phyloP scores from a whole-genome alignment of 1,140 invertebrate species.

The Platyscapa corneri region DNA sequence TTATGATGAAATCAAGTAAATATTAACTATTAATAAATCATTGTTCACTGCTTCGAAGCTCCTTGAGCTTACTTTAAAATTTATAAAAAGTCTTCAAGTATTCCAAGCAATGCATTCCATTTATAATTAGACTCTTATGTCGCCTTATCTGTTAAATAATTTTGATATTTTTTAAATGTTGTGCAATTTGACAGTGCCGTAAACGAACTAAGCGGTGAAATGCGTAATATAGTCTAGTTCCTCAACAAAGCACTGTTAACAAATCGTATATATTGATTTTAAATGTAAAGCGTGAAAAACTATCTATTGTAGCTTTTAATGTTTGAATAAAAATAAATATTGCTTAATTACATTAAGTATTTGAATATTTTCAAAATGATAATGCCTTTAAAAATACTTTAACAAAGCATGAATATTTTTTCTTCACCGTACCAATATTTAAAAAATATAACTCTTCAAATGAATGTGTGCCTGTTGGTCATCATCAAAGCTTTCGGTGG shows the following conservation, averaged over 20 bases:
- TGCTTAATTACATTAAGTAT: constrained; percentile 31
- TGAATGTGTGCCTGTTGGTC: constrained; percentile 72
- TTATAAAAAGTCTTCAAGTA: constrained; percentile 45
- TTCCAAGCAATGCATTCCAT: constrained; percentile 53
- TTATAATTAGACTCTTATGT: constrained; percentile 32
- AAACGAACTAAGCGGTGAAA: constrained; percentile 27
- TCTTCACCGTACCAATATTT: not conserved
- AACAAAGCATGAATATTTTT: constrained; percentile 32
- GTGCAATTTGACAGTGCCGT: constrained; percentile 49
- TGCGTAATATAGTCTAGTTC: constrained; percentile 40
- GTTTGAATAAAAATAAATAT: constrained; percentile 61
- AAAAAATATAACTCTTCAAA: constrained; percentile 48
- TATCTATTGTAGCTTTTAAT: constrained; percentile 62
- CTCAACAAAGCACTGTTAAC: constrained; percentile 21
- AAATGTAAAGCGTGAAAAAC: constrained; percentile 27
- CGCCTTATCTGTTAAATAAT: constrained; percentile 45
- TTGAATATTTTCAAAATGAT: constrained; percentile 27
- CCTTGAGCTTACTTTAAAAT: constrained; percentile 35
- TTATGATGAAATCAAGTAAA: constrained; percentile 34
- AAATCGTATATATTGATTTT: constrained; percentile 40
- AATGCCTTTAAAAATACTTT: not conserved
- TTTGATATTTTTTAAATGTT: constrained; percentile 50
- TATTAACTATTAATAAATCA: constrained; percentile 45
- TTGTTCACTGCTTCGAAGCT: constrained; percentile 44
- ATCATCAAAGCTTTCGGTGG: constrained; percentile 60